Evolutionary conservation across 2,888 invertebrate species (phyloP), one percentile per base, ranked within the genome.

Genomic region (Heliconius charithonia): DNA sequence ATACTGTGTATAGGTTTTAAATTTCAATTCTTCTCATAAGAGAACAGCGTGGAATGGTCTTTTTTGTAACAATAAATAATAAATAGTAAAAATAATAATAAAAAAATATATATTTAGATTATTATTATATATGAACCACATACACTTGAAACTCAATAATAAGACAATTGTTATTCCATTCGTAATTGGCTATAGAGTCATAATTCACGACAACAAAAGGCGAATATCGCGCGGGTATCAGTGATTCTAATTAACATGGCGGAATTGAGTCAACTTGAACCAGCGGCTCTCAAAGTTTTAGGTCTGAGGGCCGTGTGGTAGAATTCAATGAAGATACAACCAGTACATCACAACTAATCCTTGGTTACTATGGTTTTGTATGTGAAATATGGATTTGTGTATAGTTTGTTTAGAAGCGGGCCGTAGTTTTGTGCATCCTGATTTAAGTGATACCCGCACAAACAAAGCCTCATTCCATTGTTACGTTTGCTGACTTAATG

Each of bases 401-500:
- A 59, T 56, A 56, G n/a, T 32, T n/a, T 29, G 22, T 71, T 71
- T 56, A 16, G 16, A 72, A 56, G 71, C 71, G 32, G 71, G 3
- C 71, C 71, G 0, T 32, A 29, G 71, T 59, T 72, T 72, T 16
- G 56, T 16, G 56, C n/a, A 32, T 59, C 32, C 71, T 72, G 71
- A 32, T 59, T 72, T 72, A 78, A 85, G 85, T 86, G 85, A 85
- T 85, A 85, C 84, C 83, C 83, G 82, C 77, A 83, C 87, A 89
- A 92, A 93, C 92, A 93, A 93, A 91, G 91, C 87, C 87, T 83
- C 83, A 84, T 86, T 82, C 83, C 82, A 86, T 86, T 87, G 85
- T 87, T 82, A 81, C 83, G 83, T 83, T 82, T 88, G 87, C 89
- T 84, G 89, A 87, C 90, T 91, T 92, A 93, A 93, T 92, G 90